Conservation (phyloP, 1,140 invertebrate genomes). For the Liolophura sinensis region DNA sequence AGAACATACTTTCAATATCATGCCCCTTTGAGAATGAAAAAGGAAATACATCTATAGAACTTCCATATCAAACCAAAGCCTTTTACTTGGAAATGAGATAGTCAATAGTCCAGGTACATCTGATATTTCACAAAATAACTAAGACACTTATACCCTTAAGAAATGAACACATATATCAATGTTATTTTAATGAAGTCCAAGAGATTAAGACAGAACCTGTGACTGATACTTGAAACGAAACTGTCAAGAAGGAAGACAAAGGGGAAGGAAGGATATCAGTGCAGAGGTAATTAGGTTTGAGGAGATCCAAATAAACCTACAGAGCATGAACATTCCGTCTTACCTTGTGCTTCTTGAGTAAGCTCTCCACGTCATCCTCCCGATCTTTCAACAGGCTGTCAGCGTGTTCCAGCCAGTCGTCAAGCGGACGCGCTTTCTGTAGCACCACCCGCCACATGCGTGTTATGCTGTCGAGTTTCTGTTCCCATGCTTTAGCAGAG, state of each 20-base stretch:
- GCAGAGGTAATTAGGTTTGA: too few species aligned
- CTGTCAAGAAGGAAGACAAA: too few species aligned
- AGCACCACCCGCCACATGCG: constrained; percentile 85
- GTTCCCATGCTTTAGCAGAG: constrained; percentile 71
- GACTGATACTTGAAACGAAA: too few species aligned
- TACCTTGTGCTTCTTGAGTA: constrained; percentile 70
- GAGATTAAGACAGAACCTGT: too few species aligned
- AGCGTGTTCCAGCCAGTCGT: constrained; percentile 83
- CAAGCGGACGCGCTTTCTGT: constrained; percentile 76
- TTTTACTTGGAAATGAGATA: too few species aligned
- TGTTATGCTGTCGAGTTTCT: constrained; percentile 74
- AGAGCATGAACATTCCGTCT: constrained; percentile 5
- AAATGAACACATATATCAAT: too few species aligned
- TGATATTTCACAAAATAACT: too few species aligned
- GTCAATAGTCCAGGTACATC: too few species aligned
- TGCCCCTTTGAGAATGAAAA: background rate
- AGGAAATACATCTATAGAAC: background rate
- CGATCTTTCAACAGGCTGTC: constrained; percentile 81
- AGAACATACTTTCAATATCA: background rate
- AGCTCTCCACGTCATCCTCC: constrained; percentile 77
- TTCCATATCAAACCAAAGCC: background rate
- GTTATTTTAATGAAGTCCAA: too few species aligned
- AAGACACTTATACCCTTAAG: too few species aligned
- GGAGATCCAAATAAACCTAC: background rate
- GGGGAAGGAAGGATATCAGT: too few species aligned